Evolutionary conservation across 2,797 vertebrate genomes (phyloP).

Genomic region (Pelochelys cantorii): DNA sequence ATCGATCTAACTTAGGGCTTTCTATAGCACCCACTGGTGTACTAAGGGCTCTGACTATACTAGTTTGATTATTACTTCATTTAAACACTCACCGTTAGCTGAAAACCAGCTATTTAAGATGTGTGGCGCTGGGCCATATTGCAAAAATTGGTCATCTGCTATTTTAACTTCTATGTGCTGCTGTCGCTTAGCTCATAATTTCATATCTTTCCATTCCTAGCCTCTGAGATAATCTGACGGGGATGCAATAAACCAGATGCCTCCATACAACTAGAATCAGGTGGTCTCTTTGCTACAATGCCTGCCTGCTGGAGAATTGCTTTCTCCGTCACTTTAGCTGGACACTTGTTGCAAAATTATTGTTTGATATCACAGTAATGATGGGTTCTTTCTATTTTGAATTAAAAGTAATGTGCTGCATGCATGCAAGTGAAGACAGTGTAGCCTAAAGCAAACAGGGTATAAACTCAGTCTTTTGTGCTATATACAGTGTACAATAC

Average conservation of each 20-base stretch:
- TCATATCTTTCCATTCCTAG: constrained; percentile 8
- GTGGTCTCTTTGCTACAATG: neutral
- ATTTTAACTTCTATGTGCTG: neutral
- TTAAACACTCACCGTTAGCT: neutral
- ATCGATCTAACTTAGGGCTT: neutral
- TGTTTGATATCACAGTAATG: neutral
- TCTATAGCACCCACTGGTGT: neutral
- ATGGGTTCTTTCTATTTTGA: neutral
- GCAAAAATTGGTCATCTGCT: neutral
- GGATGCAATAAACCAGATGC: neutral
- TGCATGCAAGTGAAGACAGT: neutral
- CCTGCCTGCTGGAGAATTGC: neutral
- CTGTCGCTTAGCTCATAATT: neutral
- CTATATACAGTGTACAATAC: neutral
- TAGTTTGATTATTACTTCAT: no score
- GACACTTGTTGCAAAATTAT: neutral
- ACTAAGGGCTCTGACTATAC: neutral
- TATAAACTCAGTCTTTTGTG: neutral
- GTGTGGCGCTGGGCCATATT: neutral
- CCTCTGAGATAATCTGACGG: neutral
- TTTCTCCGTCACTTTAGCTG: neutral
- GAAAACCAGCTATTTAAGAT: neutral
- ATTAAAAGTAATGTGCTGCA: neutral
- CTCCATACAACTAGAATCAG: neutral
- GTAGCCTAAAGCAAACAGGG: neutral